Evolutionary conservation across 2,888 invertebrate species (phyloP).

Genomic region (Dasypogon diadema): DNA sequence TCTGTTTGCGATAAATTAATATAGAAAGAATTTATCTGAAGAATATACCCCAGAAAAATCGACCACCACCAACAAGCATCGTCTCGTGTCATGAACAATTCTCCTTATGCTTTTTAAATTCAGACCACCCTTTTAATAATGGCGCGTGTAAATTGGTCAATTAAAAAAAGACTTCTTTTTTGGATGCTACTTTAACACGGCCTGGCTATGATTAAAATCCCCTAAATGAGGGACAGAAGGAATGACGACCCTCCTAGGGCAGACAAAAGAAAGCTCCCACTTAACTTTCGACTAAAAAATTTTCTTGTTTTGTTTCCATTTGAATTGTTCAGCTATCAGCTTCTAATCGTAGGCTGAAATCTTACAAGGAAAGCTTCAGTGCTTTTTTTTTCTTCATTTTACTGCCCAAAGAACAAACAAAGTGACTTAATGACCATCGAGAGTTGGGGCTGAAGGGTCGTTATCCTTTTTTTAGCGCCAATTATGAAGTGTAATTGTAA

Average conservation of each 20-base stretch:
- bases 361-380: constrained; percentile 24
- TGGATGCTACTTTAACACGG: background rate
- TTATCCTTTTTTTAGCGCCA: constrained; percentile 53
- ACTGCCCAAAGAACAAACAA: constrained; percentile 49
- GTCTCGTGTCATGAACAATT: background rate
- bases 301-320: constrained; percentile 38
- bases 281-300: constrained; percentile 39
- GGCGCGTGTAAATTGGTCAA: constrained; percentile 53
- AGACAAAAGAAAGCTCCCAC: constrained; percentile 32
- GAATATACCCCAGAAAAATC: too few relatives aligned
- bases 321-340: constrained; percentile 38
- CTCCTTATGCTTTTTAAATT: background rate
- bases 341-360: constrained; percentile 25
- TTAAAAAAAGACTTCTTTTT: constrained; percentile 47
- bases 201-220: constrained; percentile 14
- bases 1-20: too few relatives aligned
- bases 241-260: constrained; percentile 35
- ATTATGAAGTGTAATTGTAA: constrained; percentile 54
- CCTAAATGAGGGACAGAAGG: constrained; percentile 49
- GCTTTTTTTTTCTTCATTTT: constrained; percentile 24
- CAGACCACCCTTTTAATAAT: constrained; percentile 49
- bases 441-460: constrained; percentile 49
- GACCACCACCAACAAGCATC: too few relatives aligned
- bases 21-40: too few relatives aligned
- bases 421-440: constrained; percentile 50